Evolutionary conservation across 2,888 invertebrate species (phyloP).

Genomic region (Caenorhabditis angaria): DNA sequence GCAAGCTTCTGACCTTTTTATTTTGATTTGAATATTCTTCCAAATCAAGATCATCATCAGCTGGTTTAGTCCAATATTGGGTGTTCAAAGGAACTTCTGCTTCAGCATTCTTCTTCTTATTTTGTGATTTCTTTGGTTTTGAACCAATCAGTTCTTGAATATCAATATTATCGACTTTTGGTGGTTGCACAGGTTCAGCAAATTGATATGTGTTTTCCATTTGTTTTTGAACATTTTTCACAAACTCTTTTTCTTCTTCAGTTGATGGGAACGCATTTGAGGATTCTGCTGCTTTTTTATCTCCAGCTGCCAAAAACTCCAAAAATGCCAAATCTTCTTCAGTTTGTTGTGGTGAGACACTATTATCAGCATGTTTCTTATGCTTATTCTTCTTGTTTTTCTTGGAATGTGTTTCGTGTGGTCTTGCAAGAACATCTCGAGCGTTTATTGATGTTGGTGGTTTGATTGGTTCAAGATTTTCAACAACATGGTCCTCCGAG

Average conservation of each 20-base stretch:
- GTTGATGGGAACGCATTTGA: conserved; percentile 23
- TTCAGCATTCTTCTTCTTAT: neutral
- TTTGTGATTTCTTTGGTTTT: neutral
- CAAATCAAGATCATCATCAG: neutral
- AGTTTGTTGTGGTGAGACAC: conserved; percentile 11
- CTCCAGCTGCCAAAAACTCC: conserved; percentile 21
- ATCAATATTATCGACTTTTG: no score
- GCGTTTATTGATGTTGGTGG: conserved; percentile 24
- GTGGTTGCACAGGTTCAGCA: no score
- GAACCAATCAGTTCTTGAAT: no score
- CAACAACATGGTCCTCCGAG: no score
- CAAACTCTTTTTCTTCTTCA: neutral
- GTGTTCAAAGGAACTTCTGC: neutral
- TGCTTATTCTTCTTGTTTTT: conserved; percentile 48
- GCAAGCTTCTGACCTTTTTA: neutral
- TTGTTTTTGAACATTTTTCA: neutral
- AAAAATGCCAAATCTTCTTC: conserved; percentile 22
- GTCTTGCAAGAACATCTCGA: conserved; percentile 22
- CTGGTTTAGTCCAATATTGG: neutral
- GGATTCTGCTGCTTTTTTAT: conserved; percentile 12
- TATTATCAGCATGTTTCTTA: neutral
- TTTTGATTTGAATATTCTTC: neutral
- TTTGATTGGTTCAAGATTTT: neutral
- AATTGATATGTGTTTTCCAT: no score
- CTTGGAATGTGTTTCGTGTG: conserved; percentile 29